Evolutionary conservation across 2,113 vertebrate species (phyloP).

Genomic region (Xenopus tropicalis): DNA sequence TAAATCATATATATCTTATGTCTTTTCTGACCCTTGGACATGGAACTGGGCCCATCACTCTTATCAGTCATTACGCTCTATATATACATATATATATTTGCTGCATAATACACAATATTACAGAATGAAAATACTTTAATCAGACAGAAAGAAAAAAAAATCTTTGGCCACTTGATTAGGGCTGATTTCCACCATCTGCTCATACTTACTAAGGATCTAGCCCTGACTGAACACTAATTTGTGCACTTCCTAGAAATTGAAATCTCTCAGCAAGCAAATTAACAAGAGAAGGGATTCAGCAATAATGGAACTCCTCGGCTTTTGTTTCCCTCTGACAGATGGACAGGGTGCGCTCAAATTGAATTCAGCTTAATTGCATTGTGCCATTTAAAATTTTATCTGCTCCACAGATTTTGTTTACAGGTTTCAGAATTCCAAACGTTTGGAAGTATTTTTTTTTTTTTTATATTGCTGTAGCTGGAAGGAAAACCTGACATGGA

Average conservation of each 20-base stretch:
- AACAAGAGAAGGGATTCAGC: constrained; percentile 93
- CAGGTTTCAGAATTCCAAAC: constrained; percentile 92
- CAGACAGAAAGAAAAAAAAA: constrained; percentile 73
- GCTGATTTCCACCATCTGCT: constrained; percentile 94
- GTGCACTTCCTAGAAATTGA: constrained; percentile 89
- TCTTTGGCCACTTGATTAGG: constrained; percentile 86
- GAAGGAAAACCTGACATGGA: constrained; percentile 80
- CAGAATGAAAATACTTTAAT: constrained; percentile 84
- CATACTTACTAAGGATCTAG: constrained; percentile 87
- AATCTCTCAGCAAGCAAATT: constrained; percentile 96
- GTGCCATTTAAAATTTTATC: constrained; percentile 98
- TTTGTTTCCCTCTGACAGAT: constrained; percentile 98
- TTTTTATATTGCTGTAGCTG: constrained; percentile 55
- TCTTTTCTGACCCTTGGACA: too few species aligned
- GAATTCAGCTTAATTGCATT: constrained; percentile 99
- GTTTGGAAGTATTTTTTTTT: constrained; percentile 69
- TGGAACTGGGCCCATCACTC: background rate
- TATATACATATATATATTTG: constrained; percentile 64
- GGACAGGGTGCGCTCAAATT: constrained; percentile 97
- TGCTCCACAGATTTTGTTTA: constrained; percentile 98
- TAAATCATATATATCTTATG: too few species aligned
- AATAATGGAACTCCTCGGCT: constrained; percentile 92
- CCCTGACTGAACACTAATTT: constrained; percentile 88
- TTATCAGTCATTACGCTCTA: constrained; percentile 5
- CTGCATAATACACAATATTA: constrained; percentile 72